Conservation (phyloP, 1,140 invertebrate genomes). For the Aethina tumida region DNA sequence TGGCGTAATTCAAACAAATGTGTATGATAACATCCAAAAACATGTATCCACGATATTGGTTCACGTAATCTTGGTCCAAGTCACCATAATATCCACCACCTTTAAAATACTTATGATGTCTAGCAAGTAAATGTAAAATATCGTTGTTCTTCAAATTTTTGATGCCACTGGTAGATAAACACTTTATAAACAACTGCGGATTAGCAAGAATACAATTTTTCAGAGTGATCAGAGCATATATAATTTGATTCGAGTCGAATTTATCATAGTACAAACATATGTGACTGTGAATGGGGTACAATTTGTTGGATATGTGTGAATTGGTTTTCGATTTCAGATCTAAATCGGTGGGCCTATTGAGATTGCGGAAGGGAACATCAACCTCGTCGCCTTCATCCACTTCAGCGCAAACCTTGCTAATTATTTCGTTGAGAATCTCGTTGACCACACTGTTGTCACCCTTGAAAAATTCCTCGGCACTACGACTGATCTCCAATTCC, state of each 20-base stretch:
- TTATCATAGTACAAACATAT: conserved; percentile 72
- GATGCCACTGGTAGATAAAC: conserved; percentile 32
- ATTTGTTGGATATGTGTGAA: conserved; percentile 32
- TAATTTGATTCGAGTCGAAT: conserved; percentile 65
- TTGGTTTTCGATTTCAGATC: conserved; percentile 27
- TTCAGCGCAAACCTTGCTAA: conserved; percentile 28
- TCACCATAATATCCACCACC: conserved; percentile 71
- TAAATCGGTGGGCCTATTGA: conserved; percentile 21
- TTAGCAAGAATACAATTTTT: conserved; percentile 65
- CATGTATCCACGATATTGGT: conserved; percentile 64
- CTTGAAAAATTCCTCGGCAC: conserved; percentile 35
- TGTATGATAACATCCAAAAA: conserved; percentile 74
- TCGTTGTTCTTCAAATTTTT: conserved; percentile 39
- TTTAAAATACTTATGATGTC: conserved; percentile 72
- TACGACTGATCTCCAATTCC: conserved; percentile 30
- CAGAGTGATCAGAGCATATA: conserved; percentile 70
- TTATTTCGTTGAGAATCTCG: conserved; percentile 28
- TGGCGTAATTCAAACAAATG: conserved; percentile 67
- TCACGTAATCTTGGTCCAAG: conserved; percentile 47
- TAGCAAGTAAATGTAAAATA: conserved; percentile 55
- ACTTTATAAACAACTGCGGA: conserved; percentile 56
- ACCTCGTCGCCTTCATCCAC: conserved; percentile 13
- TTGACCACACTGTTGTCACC: conserved; percentile 22
- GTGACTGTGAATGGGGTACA: conserved; percentile 75
- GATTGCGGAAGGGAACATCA: conserved; percentile 8